A percentile compares a stretch with the other conserved stretches of the same genome.
Conservation (phyloP, 2,113 vertebrate species). For the Hydropotes inermis region DNA sequence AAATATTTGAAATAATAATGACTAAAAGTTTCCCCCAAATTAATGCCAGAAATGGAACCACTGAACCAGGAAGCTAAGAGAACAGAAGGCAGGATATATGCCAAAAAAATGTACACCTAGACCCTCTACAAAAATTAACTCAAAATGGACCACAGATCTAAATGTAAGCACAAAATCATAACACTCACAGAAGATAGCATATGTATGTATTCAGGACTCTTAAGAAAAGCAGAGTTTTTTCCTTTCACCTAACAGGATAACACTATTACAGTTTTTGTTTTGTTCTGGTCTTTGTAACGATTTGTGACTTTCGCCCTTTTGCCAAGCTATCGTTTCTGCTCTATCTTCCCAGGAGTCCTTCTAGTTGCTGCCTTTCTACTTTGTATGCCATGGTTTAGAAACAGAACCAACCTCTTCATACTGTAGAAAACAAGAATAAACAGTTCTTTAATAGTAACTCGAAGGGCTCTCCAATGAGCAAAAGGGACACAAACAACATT, state of each 20-base stretch:
- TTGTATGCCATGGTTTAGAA: not conserved
- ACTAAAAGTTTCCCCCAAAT: not conserved
- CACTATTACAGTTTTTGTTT: not conserved
- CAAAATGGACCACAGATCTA: not conserved
- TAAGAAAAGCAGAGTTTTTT: not conserved
- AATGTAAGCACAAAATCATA: not conserved
- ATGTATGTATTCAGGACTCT: not conserved
- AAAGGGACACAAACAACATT: not conserved
- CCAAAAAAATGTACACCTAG: not conserved
- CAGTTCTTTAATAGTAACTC: not conserved
- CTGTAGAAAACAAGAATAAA: not conserved
- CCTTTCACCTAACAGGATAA: not conserved
- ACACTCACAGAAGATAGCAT: not conserved
- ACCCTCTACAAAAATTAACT: not conserved
- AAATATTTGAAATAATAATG: not conserved
- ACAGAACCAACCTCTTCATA: conserved; percentile 4
- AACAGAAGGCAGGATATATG: not conserved
- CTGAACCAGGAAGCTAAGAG: not conserved
- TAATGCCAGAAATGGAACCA: not conserved
- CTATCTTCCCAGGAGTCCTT: not conserved
- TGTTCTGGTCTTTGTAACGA: not conserved
- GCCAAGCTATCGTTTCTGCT: not conserved
- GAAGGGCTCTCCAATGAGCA: not conserved
- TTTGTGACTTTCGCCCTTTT: not conserved
- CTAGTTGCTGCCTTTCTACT: not conserved